A percentile compares a stretch with the other conserved stretches of the same genome.
Evolutionary conservation across 2,113 vertebrate genomes (phyloP).

Genomic region (Nasalis larvatus): DNA sequence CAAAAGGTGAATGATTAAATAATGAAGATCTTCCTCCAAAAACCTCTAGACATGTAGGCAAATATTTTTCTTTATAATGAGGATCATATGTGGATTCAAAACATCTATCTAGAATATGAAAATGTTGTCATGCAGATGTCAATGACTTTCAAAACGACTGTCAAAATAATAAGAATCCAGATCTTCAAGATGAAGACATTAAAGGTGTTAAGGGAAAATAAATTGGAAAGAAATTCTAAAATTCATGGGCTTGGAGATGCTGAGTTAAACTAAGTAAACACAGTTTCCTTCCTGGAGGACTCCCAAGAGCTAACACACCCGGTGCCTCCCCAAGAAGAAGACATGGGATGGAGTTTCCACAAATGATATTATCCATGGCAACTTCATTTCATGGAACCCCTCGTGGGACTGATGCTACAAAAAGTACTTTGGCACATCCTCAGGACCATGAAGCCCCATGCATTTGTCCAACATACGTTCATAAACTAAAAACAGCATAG

Average conservation of each 20-base stretch:
- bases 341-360: constrained; percentile 40
- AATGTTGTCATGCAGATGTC: not conserved
- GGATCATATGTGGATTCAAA: not conserved
- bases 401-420: constrained; percentile 31
- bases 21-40: not conserved
- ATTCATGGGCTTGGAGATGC: not conserved
- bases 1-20: not conserved
- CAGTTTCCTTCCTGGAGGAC: not conserved
- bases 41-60: not conserved
- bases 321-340: constrained; percentile 13
- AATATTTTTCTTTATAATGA: not conserved
- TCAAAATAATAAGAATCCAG: not conserved
- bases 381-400: constrained; percentile 1
- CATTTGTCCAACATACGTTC: constrained; percentile 31
- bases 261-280: constrained; percentile 1
- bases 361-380: constrained; percentile 39
- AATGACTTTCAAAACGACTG: not conserved
- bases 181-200: not conserved
- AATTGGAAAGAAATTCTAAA: not conserved
- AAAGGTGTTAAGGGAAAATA: not conserved
- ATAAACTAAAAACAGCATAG: constrained; percentile 21
- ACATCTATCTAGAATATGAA: not conserved
- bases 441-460: not conserved
- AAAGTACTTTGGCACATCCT: constrained; percentile 52
- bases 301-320: not conserved